Evolutionary conservation across 2,888 invertebrate species (phyloP).

Genomic region (Pristionchus arcanus): DNA sequence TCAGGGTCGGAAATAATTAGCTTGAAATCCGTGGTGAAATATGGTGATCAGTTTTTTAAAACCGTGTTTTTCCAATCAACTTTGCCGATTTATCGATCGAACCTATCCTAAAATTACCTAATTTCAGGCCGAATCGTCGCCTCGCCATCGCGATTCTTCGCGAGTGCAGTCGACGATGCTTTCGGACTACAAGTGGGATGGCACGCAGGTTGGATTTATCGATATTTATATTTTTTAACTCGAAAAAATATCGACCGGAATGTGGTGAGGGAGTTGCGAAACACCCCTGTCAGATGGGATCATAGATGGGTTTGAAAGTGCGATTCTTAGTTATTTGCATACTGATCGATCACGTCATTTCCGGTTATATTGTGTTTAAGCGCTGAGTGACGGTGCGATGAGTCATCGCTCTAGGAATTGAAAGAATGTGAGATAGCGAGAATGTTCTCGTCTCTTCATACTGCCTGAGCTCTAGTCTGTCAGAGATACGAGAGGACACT

Average conservation of each 20-base stretch:
- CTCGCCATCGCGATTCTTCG: slow-evolving; percentile 72
- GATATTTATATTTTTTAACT: not conserved
- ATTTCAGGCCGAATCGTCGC: slow-evolving; percentile 58
- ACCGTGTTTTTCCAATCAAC: no score
- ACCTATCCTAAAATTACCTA: not conserved
- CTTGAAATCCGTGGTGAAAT: no score
- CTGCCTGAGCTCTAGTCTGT: no score
- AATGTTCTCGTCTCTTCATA: no score
- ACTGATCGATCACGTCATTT: not conserved
- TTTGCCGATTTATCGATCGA: not conserved
- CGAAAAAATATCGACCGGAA: not conserved
- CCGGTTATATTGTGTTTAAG: not conserved
- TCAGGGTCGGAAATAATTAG: no score
- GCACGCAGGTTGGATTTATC: slow-evolving; percentile 49
- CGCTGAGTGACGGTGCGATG: not conserved
- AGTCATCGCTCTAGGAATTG: not conserved
- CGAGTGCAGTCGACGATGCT: slow-evolving; percentile 69
- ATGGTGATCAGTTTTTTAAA: no score
- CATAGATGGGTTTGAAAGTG: not conserved
- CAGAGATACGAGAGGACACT: no score
- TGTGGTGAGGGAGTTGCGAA: not conserved
- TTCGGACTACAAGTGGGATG: slow-evolving; percentile 74
- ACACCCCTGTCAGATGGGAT: not conserved
- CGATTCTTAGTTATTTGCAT: not conserved
- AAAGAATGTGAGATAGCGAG: not conserved